A percentile compares a stretch with the other conserved stretches of the same genome.
Conservation (phyloP, 2,888 invertebrate genomes). For the Ophioninae sp. region DNA sequence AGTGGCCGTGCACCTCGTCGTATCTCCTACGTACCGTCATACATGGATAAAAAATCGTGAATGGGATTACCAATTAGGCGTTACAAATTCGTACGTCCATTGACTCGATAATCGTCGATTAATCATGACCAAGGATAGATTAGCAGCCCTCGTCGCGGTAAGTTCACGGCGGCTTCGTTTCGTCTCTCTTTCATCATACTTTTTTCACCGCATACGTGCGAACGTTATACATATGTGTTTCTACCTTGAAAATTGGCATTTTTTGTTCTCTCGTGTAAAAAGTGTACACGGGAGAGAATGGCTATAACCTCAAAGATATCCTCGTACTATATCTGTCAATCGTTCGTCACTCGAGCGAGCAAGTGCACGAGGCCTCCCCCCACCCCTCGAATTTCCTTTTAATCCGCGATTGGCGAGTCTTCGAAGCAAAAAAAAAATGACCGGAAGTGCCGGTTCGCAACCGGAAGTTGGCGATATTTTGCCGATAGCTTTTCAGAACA, state of each 20-base stretch:
- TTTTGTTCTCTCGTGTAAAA: background rate
- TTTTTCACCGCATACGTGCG: conserved; percentile 15
- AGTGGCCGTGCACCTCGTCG: conserved; percentile 85
- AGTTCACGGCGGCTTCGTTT: conserved; percentile 78
- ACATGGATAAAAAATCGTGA: conserved; percentile 88
- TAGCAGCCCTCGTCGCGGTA: conserved; percentile 97
- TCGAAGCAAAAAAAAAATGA: conserved; percentile 1
- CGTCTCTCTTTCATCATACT: conserved; percentile 38
- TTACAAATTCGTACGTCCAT: conserved; percentile 74
- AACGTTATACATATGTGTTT: conserved; percentile 3
- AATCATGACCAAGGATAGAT: conserved; percentile 97
- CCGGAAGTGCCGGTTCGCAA: conserved; percentile 33
- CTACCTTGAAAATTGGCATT: background rate
- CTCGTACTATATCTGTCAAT: conserved; percentile 2
- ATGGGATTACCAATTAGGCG: conserved; percentile 84
- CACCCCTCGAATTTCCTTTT: conserved; percentile 15
- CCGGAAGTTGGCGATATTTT: no score
- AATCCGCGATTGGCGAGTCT: conserved; percentile 4
- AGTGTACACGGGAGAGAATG: no score
- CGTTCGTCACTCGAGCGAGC: conserved; percentile 10
- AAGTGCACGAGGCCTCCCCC: conserved; percentile 44
- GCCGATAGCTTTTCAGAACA: no score
- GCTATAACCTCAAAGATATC: conserved; percentile 32
- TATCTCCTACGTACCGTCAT: conserved; percentile 82
- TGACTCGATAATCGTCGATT: conserved; percentile 72